phyloP scores from a whole-genome alignment of 1,140 invertebrate genomes.

The Bicyclus anynana region DNA sequence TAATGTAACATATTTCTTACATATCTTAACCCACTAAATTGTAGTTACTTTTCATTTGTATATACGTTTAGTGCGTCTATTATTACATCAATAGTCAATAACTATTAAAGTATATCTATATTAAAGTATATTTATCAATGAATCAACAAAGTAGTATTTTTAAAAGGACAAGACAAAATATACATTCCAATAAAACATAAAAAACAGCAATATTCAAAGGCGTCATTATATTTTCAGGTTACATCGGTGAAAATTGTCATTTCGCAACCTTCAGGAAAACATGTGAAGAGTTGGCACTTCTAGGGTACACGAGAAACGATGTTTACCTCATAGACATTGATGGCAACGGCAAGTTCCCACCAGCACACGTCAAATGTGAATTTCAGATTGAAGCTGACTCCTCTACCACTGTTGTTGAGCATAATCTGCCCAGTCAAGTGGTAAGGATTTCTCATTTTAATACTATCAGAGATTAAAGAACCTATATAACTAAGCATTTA shows the following conservation, averaged over 20 bases:
- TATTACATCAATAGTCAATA: too few relatives aligned
- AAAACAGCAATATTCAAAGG: too few relatives aligned
- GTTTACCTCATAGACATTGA: conserved; percentile 96
- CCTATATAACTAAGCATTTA: too few relatives aligned
- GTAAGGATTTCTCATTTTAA: conserved; percentile 36
- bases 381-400: conserved; percentile 91
- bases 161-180: too few relatives aligned
- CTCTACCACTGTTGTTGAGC: conserved; percentile 94
- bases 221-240: conserved; percentile 65
- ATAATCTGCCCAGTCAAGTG: conserved; percentile 93
- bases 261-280: conserved; percentile 93
- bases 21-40: too few relatives aligned
- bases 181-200: too few relatives aligned
- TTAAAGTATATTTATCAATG: too few relatives aligned
- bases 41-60: too few relatives aligned
- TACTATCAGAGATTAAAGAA: background rate
- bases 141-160: too few relatives aligned
- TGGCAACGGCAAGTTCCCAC: conserved; percentile 93
- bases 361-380: conserved; percentile 93
- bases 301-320: conserved; percentile 91
- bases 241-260: conserved; percentile 95
- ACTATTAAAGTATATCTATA: too few relatives aligned
- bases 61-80: too few relatives aligned
- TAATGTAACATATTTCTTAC: too few relatives aligned
- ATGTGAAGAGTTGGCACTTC: conserved; percentile 92